phyloP scores from a whole-genome alignment of 1,140 invertebrate genomes.

The Philaenus spumarius region DNA sequence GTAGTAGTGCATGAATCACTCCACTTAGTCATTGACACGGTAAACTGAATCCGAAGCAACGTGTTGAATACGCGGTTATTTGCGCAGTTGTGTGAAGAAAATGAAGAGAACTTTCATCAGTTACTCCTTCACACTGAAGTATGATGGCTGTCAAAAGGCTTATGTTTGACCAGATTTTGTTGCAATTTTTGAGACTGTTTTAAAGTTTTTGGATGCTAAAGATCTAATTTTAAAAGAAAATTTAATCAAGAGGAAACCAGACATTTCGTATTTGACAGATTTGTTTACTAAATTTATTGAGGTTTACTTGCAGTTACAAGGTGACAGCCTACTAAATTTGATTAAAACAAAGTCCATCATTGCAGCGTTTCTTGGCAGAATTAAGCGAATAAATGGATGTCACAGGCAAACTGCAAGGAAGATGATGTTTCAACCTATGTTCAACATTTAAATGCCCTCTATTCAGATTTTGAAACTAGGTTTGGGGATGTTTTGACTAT shows the following conservation, averaged over 20 bases:
- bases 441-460: conserved; percentile 32
- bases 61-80: too few species aligned
- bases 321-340: conserved; percentile 29
- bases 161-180: conserved; percentile 32
- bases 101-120: conserved; percentile 36
- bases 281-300: conserved; percentile 31
- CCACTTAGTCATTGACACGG: too few species aligned
- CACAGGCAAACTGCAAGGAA: conserved; percentile 27
- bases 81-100: conserved; percentile 34
- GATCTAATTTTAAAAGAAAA: conserved; percentile 25
- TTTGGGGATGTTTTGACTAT: conserved; percentile 34
- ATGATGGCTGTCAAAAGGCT: conserved; percentile 33
- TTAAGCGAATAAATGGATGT: conserved; percentile 28
- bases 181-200: conserved; percentile 28
- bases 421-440: too few species aligned
- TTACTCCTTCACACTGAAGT: conserved; percentile 37
- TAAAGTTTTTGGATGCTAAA: conserved; percentile 30
- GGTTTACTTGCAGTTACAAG: conserved; percentile 27
- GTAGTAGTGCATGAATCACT: too few species aligned
- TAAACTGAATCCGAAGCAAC: too few species aligned
- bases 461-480: conserved; percentile 28
- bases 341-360: conserved; percentile 25
- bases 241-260: conserved; percentile 26
- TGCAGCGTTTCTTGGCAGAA: conserved; percentile 26
- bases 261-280: conserved; percentile 32